These are phyloP conservation scores for Galaxea fascicularis DNA, from an alignment of 92 coral and sea anemone genomes.

Conservation along the genomic window DNA sequence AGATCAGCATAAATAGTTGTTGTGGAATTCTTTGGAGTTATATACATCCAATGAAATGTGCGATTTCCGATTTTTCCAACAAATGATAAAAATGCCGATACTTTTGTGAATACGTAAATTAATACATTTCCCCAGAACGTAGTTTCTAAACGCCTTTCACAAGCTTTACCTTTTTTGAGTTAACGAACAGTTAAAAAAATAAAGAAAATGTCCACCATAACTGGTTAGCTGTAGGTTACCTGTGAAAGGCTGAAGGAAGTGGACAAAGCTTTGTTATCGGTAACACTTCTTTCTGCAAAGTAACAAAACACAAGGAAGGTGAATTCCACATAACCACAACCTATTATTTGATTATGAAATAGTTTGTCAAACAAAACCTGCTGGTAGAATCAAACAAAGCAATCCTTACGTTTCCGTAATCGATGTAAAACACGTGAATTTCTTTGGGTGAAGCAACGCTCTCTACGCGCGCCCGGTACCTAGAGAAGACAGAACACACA, in stretches of 20 bases:
- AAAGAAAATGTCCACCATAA: not conserved
- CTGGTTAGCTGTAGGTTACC: slow-evolving; percentile 59
- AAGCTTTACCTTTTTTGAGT: too few relatives aligned
- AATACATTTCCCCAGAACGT: too few relatives aligned
- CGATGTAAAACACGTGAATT: slow-evolving; percentile 89
- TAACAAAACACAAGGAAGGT: not conserved
- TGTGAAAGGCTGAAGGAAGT: slow-evolving; percentile 84
- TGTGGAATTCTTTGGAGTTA: too few relatives aligned
- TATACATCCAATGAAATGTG: too few relatives aligned
- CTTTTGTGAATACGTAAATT: too few relatives aligned
- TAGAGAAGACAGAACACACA: slow-evolving; percentile 20
- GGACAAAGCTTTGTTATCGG: slow-evolving; percentile 87
- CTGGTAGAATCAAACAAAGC: not conserved
- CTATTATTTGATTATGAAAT: too few relatives aligned
- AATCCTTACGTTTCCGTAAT: slow-evolving; percentile 93
- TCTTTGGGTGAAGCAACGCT: slow-evolving; percentile 80
- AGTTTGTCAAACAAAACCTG: too few relatives aligned
- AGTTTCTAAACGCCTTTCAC: too few relatives aligned
- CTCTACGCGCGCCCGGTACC: slow-evolving; percentile 93
- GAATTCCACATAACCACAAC: not conserved
- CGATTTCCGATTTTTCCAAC: too few relatives aligned
- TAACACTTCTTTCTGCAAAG: slow-evolving; percentile 83
- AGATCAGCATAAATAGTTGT: too few relatives aligned
- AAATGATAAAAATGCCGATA: too few relatives aligned
- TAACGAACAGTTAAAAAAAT: too few relatives aligned